Evolutionary conservation across 2,888 invertebrate species (phyloP).

Genomic region (Mongoloraphidia duomilia): DNA sequence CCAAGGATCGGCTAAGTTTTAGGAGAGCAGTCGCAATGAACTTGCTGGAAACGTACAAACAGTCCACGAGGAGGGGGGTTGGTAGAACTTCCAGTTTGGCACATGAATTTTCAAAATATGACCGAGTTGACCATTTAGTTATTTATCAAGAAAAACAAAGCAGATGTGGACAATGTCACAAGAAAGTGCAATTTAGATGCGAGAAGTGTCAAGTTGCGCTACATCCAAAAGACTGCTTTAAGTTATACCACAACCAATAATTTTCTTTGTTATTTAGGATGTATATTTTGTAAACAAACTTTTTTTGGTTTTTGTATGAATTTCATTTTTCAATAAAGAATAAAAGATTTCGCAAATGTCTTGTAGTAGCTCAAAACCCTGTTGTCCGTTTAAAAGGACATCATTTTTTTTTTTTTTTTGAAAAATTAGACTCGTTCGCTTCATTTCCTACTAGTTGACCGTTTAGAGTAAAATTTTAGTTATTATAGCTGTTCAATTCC

Average conservation of each 20-base stretch:
- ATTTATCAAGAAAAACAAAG: constrained; percentile 9
- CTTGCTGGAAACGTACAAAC: constrained; percentile 1
- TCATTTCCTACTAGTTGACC: no score
- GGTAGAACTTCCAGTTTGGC: constrained; percentile 6
- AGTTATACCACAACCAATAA: background rate
- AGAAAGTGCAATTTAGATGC: constrained; percentile 7
- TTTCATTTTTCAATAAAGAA: no score
- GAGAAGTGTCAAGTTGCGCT: constrained; percentile 7
- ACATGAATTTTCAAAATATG: constrained; percentile 7
- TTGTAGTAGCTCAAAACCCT: no score
- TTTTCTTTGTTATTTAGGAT: no score
- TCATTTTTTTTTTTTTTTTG: no score
- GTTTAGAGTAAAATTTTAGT: no score
- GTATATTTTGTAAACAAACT: no score
- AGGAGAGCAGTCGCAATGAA: constrained; percentile 11
- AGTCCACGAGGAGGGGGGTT: constrained; percentile 4
- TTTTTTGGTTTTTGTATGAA: no score
- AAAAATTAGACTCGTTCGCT: no score
- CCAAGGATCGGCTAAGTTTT: constrained; percentile 16
- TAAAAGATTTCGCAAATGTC: no score
- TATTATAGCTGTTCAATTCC: no score
- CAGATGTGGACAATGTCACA: constrained; percentile 9
- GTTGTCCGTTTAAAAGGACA: no score
- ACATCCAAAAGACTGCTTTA: constrained; percentile 1
- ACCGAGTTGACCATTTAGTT: constrained; percentile 8